Base-by-base conservation (phyloP, 2,113 vertebrate genomes). In the Pyrgilauda ruficollis region DNA sequence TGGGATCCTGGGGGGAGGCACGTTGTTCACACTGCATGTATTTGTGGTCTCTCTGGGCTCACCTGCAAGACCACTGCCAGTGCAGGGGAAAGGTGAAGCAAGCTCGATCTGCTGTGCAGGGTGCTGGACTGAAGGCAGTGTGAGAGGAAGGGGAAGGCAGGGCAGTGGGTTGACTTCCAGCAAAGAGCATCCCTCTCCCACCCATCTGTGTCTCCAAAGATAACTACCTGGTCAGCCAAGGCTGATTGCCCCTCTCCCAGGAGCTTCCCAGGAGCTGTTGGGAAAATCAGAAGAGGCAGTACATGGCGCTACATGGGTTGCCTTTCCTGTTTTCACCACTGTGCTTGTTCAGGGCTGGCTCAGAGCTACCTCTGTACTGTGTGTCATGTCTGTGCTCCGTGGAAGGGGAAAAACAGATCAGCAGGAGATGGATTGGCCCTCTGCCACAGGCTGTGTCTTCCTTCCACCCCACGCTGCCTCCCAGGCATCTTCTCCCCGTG, bases 401-500 rank as follows among this genome's bases (percentile, higher is more conserved):
- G 53, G 61, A 46, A 35, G 23, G 35, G 56, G 39, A 30, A 18
- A 39, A 20, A 46, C 49, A 53, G 53, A 58, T 73, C 70, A 67
- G 70, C 53, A 62, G 68, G 68, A 69, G 31, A 35, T 13, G 2
- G 37, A 30, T 37, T 78, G 78, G 75, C 28, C 28, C 39, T 20
- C 6, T 55, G 74, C 70, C 27, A 15, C 1, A 11, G 5, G 28
- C 33, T 90, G 37, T 72, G 39, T 55, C 72, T 80, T 79, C 41
- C 41, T 21, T 62, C 41, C 41, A 73, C 26, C 62, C 41, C 74
- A 37, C 8, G 1, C 49, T 47, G 47, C 64, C 56, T 86, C 39
- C 35, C 0, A 0, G 44, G 55, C 77, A 7, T 53, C n/a, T 68
- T 52, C 64, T 90, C 47, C 24, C 15, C 0, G 0, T 73, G 69